These are phyloP conservation scores for Chaitophorus viminalis DNA, from an alignment of 2,888 invertebrate genomes.

Conservation along the genomic window DNA sequence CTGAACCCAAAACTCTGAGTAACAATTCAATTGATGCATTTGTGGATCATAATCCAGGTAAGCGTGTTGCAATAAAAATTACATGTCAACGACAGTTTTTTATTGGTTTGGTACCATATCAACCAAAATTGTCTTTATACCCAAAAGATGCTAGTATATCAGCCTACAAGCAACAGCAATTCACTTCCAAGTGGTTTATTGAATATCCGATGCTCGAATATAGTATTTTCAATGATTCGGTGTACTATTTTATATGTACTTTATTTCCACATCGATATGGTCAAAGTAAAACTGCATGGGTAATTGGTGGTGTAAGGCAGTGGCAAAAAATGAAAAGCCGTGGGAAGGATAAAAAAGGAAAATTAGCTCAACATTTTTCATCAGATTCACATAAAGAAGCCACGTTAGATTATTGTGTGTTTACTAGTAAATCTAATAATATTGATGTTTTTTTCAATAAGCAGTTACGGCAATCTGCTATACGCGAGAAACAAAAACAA, in stretches of 20 bases:
- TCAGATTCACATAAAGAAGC: conserved; percentile 14
- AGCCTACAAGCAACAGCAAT: conserved; percentile 30
- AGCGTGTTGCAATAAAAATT: conserved; percentile 27
- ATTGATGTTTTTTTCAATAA: conserved; percentile 26
- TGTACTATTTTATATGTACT: conserved; percentile 21
- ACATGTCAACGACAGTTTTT: conserved; percentile 29
- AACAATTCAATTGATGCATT: conserved; percentile 2
- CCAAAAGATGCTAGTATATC: conserved; percentile 36
- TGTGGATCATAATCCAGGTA: conserved; percentile 24
- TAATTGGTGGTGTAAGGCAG: conserved; percentile 22
- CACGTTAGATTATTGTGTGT: conserved; percentile 33
- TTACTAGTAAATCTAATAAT: conserved; percentile 23
- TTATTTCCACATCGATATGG: conserved; percentile 32
- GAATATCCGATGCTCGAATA: conserved; percentile 36
- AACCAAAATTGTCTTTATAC: conserved; percentile 37
- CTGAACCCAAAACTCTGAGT: neutral
- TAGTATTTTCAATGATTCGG: conserved; percentile 11
- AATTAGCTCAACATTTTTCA: conserved; percentile 41
- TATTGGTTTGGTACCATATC: conserved; percentile 15
- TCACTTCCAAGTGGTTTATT: conserved; percentile 24
- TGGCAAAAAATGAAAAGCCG: conserved; percentile 37
- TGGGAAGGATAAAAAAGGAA: conserved; percentile 11
- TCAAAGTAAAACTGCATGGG: conserved; percentile 6
- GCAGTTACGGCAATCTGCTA: conserved; percentile 18
- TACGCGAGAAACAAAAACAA: conserved; percentile 27